Percentiles rank a stretch among this genome's conserved stretches.
Conservation (phyloP, 2,888 invertebrate species). For the Agrilus cyanescens region DNA sequence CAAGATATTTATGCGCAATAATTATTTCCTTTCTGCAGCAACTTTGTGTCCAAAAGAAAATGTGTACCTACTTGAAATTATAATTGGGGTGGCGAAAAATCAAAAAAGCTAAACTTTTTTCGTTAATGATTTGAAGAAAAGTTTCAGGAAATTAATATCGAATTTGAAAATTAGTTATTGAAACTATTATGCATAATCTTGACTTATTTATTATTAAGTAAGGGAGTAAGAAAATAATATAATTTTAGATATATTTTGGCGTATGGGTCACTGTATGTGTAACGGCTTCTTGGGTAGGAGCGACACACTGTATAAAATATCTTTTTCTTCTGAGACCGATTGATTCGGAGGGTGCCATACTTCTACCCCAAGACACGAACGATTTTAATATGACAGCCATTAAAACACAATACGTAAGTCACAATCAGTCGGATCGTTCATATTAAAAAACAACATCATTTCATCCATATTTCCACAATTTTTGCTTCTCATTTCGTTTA, state of each 20-base stretch:
- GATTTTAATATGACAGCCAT: slow-evolving; percentile 35
- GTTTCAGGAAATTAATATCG: too few species aligned
- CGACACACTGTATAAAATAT: slow-evolving; percentile 85
- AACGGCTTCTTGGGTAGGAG: slow-evolving; percentile 85
- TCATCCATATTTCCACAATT: slow-evolving; percentile 5
- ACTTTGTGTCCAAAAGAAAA: too few species aligned
- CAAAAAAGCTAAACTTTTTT: too few species aligned
- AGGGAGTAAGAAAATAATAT: not conserved
- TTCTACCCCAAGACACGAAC: slow-evolving; percentile 28
- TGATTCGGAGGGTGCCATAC: slow-evolving; percentile 32
- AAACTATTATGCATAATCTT: slow-evolving; percentile 1
- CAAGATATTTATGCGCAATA: too few species aligned
- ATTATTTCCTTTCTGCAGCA: too few species aligned
- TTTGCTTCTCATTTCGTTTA: not conserved
- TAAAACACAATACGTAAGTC: slow-evolving; percentile 36
- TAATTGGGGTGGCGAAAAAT: too few species aligned
- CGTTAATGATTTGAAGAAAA: too few species aligned
- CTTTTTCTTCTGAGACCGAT: slow-evolving; percentile 54
- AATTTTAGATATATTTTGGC: slow-evolving; percentile 72
- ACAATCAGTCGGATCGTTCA: slow-evolving; percentile 8
- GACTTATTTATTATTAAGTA: slow-evolving; percentile 3
- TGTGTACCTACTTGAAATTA: too few species aligned
- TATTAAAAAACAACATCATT: slow-evolving; percentile 5
- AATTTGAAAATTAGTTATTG: too few species aligned
- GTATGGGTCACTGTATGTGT: slow-evolving; percentile 76